A percentile compares a stretch with the other conserved stretches of the same genome.
Evolutionary conservation across 2,797 vertebrate species (phyloP).

Genomic region (Allobates femoralis): DNA sequence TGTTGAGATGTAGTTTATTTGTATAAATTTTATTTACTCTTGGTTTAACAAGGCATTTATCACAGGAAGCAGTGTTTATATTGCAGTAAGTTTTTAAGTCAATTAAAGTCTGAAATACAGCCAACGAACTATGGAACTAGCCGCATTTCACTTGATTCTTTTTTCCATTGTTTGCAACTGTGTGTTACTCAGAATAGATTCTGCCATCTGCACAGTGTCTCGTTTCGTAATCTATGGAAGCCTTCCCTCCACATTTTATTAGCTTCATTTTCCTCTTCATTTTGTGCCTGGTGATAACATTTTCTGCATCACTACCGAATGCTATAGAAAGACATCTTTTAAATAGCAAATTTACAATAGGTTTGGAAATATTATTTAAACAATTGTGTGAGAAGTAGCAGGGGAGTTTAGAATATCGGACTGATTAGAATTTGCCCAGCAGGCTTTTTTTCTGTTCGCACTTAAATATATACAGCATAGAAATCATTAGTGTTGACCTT

Average conservation of each 20-base stretch:
- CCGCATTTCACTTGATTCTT: conserved; percentile 1
- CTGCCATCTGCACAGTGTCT: conserved; percentile 26
- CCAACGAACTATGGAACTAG: conserved; percentile 20
- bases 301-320: conserved; percentile 5
- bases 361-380: conserved; percentile 39
- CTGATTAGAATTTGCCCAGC: conserved; percentile 53
- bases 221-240: conserved; percentile 27
- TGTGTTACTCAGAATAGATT: conserved; percentile 46
- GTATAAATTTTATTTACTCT: conserved; percentile 13
- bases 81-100: conserved; percentile 21
- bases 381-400: conserved; percentile 29
- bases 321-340: conserved; percentile 6
- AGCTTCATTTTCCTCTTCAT: conserved; percentile 8
- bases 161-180: conserved; percentile 37
- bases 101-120: conserved; percentile 37
- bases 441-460: conserved; percentile 15
- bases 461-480: conserved; percentile 37
- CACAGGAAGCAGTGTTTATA: conserved; percentile 13
- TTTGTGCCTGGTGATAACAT: conserved; percentile 25
- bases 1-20: not conserved
- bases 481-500: conserved; percentile 56
- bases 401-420: conserved; percentile 32
- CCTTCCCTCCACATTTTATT: conserved; percentile 28
- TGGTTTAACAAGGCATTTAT: not conserved
- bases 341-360: not conserved